Base-by-base conservation (phyloP, 1,140 invertebrate genomes). In the Chironomus tepperi region DNA sequence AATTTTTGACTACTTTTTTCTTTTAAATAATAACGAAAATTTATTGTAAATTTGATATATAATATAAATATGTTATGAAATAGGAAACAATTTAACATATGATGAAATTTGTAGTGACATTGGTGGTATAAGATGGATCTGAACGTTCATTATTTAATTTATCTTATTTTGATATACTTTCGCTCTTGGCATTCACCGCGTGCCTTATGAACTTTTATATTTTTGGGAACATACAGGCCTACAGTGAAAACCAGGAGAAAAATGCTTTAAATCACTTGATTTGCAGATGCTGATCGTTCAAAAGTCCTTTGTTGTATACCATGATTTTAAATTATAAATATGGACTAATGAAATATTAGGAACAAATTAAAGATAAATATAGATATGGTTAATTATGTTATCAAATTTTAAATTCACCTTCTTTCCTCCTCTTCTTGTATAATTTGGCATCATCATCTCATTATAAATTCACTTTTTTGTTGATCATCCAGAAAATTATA, bases 151-250 rank as follows among this genome's bases (percentile, higher is more conserved):
- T 70, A n/a, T 19, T 70, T 70, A 12, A 3, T 70, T 19, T 70
- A 42, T 15, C 65, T 76, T 76, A n/a, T 79, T 87, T 83, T 85
- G 87, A 84, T 77, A 83, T 84, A 82, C 87, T 90, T 89, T 89
- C 89, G 89, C 91, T 93, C 92, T 94, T 94, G 92, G 93, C 92
- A 94, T 94, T 94, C 93, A 94, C 93, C 92, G 92, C 92, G 92
- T 94, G 92, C 92, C 92, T 94, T 94, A 94, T 93, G 92, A 87
- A 89, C 85, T 85, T 83, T 83, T 83, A 84, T 84, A 86, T 57
- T 57, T 57, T 57, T 84, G 82, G 83, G 87, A 86, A 90, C 89
- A 93, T 93, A 93, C 89, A 88, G 90, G 87, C 89, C 89, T 88
- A 90, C 92, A 93, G 91, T 93, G 90, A 91, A 92, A 88, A 90